These are phyloP conservation scores for Daboia siamensis DNA, from an alignment of 2,113 vertebrate genomes.

Conservation along the genomic window DNA sequence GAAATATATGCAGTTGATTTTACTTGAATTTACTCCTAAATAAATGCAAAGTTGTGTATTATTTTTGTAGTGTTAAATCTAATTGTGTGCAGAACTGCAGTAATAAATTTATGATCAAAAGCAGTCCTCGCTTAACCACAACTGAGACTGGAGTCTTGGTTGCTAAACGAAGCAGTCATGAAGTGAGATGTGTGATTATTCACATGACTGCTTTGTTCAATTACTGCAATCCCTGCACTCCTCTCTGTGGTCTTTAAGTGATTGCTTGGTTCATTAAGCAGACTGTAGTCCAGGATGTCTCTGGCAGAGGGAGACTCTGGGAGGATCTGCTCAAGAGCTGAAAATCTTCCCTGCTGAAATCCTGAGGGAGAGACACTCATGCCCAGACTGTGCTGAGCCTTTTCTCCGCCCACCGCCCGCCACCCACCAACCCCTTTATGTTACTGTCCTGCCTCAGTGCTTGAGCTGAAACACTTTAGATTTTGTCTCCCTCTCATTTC, in stretches of 20 bases:
- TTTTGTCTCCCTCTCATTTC: neutral
- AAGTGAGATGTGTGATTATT: neutral
- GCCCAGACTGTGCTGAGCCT: neutral
- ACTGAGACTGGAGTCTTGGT: neutral
- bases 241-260: neutral
- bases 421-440: neutral
- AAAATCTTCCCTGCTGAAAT: neutral
- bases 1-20: neutral
- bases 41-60: neutral
- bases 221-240: neutral
- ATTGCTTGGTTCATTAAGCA: neutral
- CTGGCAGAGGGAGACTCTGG: neutral
- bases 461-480: neutral
- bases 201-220: neutral
- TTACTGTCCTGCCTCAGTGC: neutral
- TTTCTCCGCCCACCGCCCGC: too few species aligned
- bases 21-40: neutral
- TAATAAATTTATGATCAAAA: neutral
- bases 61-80: neutral
- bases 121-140: neutral
- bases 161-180: neutral
- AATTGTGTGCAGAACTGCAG: neutral
- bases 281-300: neutral
- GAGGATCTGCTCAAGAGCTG: neutral
- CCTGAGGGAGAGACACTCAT: neutral